Evolutionary conservation across 2,797 vertebrate genomes (phyloP), one percentile per base, ranked within the genome.

Genomic region (Thaleichthys pacificus): DNA sequence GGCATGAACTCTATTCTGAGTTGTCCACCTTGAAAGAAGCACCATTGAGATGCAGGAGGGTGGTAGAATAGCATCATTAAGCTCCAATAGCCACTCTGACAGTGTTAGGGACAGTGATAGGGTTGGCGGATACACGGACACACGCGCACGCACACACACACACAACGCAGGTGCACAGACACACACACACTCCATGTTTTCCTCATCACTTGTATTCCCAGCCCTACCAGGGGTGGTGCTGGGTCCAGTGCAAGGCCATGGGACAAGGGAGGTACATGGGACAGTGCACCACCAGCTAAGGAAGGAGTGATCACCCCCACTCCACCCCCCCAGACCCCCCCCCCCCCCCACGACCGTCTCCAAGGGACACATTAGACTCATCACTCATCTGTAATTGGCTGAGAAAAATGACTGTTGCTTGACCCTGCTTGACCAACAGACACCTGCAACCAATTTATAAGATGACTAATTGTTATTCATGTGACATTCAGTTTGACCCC

Each of bases 1-100:
- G 74, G 78, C 82, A 81, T 83, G 85, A 86, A 85, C 86, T 76
- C 81, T 77, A 79, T 84, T 76, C 26, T 71, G 79, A 79, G 77
- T 69, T 75, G 75, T 78, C 80, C 82, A 82, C 83, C 83, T 87
- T 85, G 76, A 86, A 87, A 80, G 82, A 73, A 75, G 69, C 68
- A 61, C 80, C 75, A 84, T 84, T 85, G 80, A 79, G 78, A 79
- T 75, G 73, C 76, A 65, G 65, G 74, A 77, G 77, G 76, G 71
- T 83, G 82, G 77, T 76, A 84, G 83, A 86, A 85, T 79, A 80
- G 83, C 76, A 85, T 84, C 81, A 82, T 85, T 82, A 83, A 84
- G 84, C 86, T 84, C 78, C 86, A 87, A 70, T 85, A 86, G 81
- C 66, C 82, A 82, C 80, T 80, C 75, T 84, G 70, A 76, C 69